Evolutionary conservation across 2,888 invertebrate genomes (phyloP).

Genomic region (Halocaridina rubra): DNA sequence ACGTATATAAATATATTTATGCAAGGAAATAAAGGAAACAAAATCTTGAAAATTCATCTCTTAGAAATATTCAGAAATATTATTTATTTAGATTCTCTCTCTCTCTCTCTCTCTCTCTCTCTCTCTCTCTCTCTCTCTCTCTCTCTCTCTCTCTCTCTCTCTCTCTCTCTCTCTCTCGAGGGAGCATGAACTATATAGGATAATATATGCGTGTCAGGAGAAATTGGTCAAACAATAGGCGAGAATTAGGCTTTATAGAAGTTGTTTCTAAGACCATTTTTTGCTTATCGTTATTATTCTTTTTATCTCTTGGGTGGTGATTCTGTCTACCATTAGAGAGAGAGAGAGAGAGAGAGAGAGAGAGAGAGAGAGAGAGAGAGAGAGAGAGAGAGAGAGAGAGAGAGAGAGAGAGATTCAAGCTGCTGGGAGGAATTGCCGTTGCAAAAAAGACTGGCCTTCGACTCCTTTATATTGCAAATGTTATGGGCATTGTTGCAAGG

Average conservation of each 20-base stretch:
- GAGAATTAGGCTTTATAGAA: too few species aligned
- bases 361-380: neutral
- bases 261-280: too few species aligned
- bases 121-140: neutral
- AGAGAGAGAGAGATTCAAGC: neutral
- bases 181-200: neutral
- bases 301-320: too few species aligned
- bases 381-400: neutral
- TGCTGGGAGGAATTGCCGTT: slow-evolving; percentile 5
- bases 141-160: slow-evolving; percentile 17
- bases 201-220: too few species aligned
- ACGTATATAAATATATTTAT: too few species aligned
- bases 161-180: slow-evolving; percentile 5
- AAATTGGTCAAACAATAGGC: too few species aligned
- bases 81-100: too few species aligned
- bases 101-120: neutral
- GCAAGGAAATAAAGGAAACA: too few species aligned
- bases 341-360: slow-evolving; percentile 13
- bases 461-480: slow-evolving; percentile 48
- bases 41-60: too few species aligned
- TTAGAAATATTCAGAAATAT: too few species aligned
- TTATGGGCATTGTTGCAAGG: slow-evolving; percentile 49
- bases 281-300: too few species aligned
- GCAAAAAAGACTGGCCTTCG: slow-evolving; percentile 37
- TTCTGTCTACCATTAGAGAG: too few species aligned